Evolutionary conservation across 92 coral and sea anemone genomes (phyloP).

Genomic region (Galaxea fascicularis): DNA sequence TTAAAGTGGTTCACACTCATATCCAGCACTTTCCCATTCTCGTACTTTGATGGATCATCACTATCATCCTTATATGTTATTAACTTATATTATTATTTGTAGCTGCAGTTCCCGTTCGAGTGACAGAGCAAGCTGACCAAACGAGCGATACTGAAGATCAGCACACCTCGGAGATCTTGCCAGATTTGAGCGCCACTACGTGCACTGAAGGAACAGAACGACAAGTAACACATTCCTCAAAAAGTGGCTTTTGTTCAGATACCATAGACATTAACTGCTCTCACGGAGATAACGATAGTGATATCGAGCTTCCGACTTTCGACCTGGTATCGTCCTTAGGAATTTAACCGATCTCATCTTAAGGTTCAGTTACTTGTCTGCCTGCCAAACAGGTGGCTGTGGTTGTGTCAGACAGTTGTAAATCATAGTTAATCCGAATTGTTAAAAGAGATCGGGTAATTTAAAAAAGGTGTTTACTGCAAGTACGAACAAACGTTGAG

Average conservation of each 20-base stretch:
- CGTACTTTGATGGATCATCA: too few species aligned
- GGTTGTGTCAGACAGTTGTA: too few species aligned
- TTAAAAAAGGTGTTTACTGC: too few species aligned
- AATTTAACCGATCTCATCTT: background rate
- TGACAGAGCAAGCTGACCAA: background rate
- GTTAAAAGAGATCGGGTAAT: too few species aligned
- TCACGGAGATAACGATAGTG: background rate
- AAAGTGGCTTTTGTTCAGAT: background rate
- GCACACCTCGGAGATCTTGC: background rate
- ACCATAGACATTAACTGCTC: background rate
- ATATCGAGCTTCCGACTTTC: slow-evolving; percentile 30
- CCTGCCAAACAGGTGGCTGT: too few species aligned
- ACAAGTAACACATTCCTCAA: background rate
- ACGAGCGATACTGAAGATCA: background rate
- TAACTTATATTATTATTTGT: too few species aligned
- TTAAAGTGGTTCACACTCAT: too few species aligned
- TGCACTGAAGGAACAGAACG: background rate
- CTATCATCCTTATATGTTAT: too few species aligned
- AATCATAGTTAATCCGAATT: too few species aligned
- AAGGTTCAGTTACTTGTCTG: too few species aligned
- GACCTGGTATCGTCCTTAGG: slow-evolving; percentile 43
- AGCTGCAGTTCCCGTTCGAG: background rate
- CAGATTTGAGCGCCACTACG: background rate
- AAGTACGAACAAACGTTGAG: too few species aligned
- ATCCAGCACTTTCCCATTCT: too few species aligned